Evolutionary conservation across 2,888 invertebrate genomes (phyloP), one percentile per base, ranked within the genome.

Genomic region (Ethmia dodecea): DNA sequence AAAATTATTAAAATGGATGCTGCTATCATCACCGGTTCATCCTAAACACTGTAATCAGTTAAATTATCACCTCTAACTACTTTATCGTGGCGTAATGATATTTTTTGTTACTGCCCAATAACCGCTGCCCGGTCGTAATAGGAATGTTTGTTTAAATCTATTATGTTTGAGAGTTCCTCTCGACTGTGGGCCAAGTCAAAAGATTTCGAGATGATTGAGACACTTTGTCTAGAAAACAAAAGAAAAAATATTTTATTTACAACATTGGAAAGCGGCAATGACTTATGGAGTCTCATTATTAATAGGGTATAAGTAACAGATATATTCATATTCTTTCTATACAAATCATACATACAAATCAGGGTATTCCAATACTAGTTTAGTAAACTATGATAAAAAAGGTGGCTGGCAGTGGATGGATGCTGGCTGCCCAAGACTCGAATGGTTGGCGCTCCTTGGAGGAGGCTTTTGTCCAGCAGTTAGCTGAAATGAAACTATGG

Each of bases 221-320:
- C 73, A 79, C 80, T 83, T 81, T 73, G 65, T 54, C 64, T 75
- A 78, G 79, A 81, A 81, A 81, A 83, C 75, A 78, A 80, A 83
- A 81, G 77, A 75, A 77, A 81, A 78, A 66, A 50, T 63, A 62
- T 74, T n/a, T n/a, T n/a, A n/a, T n/a, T n/a, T n/a, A n/a, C n/a
- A n/a, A n/a, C n/a, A n/a, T n/a, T n/a, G n/a, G n/a, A n/a, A n/a
- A n/a, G n/a, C n/a, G n/a, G n/a, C n/a, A n/a, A n/a, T n/a, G n/a
- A n/a, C n/a, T n/a, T n/a, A n/a, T n/a, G n/a, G n/a, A n/a, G n/a
- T n/a, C n/a, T n/a, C n/a, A n/a, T n/a, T n/a, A n/a, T n/a, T n/a
- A n/a, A n/a, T n/a, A n/a, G n/a, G n/a, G n/a, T n/a, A n/a, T n/a
- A n/a, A n/a, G n/a, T n/a, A n/a, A n/a, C n/a, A n/a, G n/a, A n/a